phyloP scores from a whole-genome alignment of 1,140 invertebrate species.

The Zaprionus capensis region DNA sequence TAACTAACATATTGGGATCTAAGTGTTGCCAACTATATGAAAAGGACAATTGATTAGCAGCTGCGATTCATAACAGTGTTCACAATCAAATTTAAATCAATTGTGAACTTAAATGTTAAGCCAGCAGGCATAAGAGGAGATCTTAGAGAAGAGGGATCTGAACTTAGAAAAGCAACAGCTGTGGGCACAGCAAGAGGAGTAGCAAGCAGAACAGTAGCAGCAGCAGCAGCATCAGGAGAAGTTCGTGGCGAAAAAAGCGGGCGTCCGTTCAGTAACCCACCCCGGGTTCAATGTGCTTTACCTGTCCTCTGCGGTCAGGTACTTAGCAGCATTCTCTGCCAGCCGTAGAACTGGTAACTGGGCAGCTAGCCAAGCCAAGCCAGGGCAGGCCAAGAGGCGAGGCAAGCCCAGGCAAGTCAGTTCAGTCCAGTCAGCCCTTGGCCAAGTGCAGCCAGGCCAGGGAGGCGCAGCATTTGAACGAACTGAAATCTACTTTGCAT shows the following conservation, averaged over 20 bases:
- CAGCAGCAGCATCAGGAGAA: background rate
- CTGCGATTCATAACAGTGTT: no score
- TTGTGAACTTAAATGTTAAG: no score
- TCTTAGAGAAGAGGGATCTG: no score
- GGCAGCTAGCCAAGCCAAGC: conserved; percentile 2
- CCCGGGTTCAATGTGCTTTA: conserved; percentile 63
- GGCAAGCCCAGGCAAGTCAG: conserved; percentile 10
- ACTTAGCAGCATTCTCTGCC: conserved; percentile 48
- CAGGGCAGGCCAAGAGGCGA: background rate
- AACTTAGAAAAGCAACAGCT: background rate
- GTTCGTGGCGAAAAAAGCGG: conserved; percentile 7
- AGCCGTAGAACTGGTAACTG: conserved; percentile 8
- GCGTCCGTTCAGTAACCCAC: conserved; percentile 38
- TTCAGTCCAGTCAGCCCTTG: conserved; percentile 36
- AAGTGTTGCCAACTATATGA: no score
- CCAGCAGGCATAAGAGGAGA: no score
- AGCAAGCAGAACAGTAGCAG: background rate
- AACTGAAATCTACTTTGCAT: conserved; percentile 44
- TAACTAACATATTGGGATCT: no score
- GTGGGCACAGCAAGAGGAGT: background rate
- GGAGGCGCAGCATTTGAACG: conserved; percentile 18
- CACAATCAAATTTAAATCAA: no score
- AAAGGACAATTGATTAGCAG: no score
- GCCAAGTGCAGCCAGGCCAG: conserved; percentile 43
- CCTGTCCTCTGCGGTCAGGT: conserved; percentile 44